Evolutionary conservation across 2,888 invertebrate genomes (phyloP), one percentile per base, ranked within the genome.

Genomic region (Clepsis dumicolana): DNA sequence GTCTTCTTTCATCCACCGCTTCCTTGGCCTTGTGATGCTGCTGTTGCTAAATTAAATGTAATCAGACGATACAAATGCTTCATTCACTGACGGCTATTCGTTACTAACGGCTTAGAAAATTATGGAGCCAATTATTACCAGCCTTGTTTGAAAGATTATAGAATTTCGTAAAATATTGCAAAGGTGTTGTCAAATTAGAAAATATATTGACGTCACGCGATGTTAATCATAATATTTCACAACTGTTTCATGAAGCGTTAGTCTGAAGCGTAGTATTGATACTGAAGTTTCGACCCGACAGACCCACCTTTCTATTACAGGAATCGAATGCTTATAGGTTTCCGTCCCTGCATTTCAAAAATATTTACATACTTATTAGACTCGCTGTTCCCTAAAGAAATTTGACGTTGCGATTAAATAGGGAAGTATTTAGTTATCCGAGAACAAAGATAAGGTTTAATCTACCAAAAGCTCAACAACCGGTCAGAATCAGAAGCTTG

Each of bases 1-100:
- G 32, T 27, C 16, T 24, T 62, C 21, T 66, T 66, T 61, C 18
- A 62, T 57, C 16, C 21, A 41, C 32, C 54, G 44, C 44, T 54
- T 50, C 32, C 32, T 29, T 27, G 48, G 14, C 48, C 60, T 61
- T 48, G 48, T 12, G 21, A 48, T 21, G 27, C 38, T 21, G 27
- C 38, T 32, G 61, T 27, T 61, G 44, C 44, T 24, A 44, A 57
- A n/a, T 61, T 44, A 24, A 44, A 32, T 53, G 41, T 16, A 65
- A 52, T 61, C 21, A 8, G 25, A 18, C 24, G 7, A 52, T 24
- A 25, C 27, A 21, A 5, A 35, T 16, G 35, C 41, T 32, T 32
- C 25, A 25, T 32, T 32, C 25, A 25, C 7, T 3, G 10, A 12
- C 4, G 24, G 12, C 29, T 16, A 38, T n/a, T 41, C 3, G 12